Conservation (phyloP, 2,888 invertebrate species). For the Auanema sp. region DNA sequence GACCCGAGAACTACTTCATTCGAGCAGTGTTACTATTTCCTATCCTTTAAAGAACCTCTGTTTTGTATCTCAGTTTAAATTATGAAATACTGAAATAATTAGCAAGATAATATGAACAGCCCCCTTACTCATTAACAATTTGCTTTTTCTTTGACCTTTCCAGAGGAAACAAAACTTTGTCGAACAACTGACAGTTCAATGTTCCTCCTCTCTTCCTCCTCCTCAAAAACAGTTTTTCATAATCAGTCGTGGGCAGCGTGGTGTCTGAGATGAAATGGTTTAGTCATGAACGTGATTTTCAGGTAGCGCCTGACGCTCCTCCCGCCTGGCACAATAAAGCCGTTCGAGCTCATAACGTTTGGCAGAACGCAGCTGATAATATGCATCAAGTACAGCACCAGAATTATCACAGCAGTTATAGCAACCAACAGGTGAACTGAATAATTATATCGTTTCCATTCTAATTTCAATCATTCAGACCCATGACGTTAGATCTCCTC, state of each 20-base stretch:
- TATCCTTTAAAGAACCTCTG: too few relatives aligned
- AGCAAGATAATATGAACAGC: too few relatives aligned
- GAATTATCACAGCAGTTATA: not conserved
- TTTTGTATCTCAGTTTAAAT: too few relatives aligned
- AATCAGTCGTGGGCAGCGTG: too few relatives aligned
- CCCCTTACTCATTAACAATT: not conserved
- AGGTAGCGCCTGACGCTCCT: conserved; percentile 43
- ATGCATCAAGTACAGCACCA: conserved; percentile 23
- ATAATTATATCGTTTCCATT: not conserved
- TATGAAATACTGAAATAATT: too few relatives aligned
- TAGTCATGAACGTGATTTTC: conserved; percentile 5
- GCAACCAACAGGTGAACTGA: not conserved
- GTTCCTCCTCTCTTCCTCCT: not conserved
- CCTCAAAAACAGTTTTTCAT: not conserved
- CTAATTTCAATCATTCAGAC: too few relatives aligned
- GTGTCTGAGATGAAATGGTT: too few relatives aligned
- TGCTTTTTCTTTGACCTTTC: not conserved
- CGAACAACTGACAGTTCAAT: not conserved
- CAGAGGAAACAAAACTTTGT: not conserved
- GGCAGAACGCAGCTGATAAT: conserved; percentile 53
- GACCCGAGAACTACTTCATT: too few relatives aligned
- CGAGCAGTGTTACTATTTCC: too few relatives aligned
- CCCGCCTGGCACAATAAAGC: conserved; percentile 55
- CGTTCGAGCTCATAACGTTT: conserved; percentile 47
- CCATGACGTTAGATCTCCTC: conserved; percentile 20